A percentile compares a stretch with the other conserved stretches of the same genome.
Conservation (phyloP, 1,140 invertebrate species). For the Philopotamus ludificatus region DNA sequence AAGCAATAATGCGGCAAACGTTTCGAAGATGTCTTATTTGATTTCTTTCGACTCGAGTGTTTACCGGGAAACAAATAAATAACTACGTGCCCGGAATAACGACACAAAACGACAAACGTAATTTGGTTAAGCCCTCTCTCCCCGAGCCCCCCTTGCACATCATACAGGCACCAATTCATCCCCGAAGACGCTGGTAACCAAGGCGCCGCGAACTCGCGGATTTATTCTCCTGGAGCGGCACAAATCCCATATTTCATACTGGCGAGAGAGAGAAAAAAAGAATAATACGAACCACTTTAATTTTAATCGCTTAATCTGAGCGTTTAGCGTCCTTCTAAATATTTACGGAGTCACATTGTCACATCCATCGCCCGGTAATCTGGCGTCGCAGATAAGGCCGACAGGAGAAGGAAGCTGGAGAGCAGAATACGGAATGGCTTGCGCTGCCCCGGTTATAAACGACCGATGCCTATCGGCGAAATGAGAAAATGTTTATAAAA, state of each 20-base stretch:
- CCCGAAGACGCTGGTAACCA: neutral
- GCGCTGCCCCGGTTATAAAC: conserved; percentile 34
- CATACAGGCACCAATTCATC: neutral
- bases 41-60: conserved; percentile 37
- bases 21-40: conserved; percentile 33
- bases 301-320: conserved; percentile 34
- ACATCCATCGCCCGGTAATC: conserved; percentile 35
- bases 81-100: conserved; percentile 36
- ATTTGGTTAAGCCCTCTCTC: conserved; percentile 33
- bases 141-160: too few relatives aligned
- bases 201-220: neutral
- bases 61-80: conserved; percentile 38
- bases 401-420: neutral
- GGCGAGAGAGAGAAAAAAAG: conserved; percentile 3
- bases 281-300: conserved; percentile 28
- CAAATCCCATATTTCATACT: conserved; percentile 34
- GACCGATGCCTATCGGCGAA: conserved; percentile 35
- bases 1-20: conserved; percentile 35
- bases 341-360: conserved; percentile 38
- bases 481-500: conserved; percentile 5
- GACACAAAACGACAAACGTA: conserved; percentile 35
- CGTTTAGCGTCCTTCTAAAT: conserved; percentile 31
- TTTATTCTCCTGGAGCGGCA: too few relatives aligned
- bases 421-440: conserved; percentile 13
- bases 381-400: conserved; percentile 24